These are phyloP conservation scores for Acipenser transmontanus DNA, from an alignment of 2,797 vertebrate genomes.

Conservation along the genomic window DNA sequence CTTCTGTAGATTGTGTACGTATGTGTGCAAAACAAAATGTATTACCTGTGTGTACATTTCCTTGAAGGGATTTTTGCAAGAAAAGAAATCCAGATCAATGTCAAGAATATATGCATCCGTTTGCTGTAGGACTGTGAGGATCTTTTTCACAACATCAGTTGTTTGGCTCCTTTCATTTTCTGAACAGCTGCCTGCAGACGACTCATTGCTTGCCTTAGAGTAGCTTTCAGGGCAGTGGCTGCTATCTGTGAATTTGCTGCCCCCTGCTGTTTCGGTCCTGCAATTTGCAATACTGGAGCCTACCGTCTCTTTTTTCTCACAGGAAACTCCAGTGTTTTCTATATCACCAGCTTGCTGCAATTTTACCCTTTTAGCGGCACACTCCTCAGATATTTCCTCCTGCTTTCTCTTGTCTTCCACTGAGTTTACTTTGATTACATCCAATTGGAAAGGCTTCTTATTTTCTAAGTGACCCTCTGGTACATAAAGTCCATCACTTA, in stretches of 20 bases:
- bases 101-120: slow-evolving; percentile 77
- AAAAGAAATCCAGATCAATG: slow-evolving; percentile 95
- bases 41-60: slow-evolving; percentile 88
- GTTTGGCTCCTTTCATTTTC: slow-evolving; percentile 37
- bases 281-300: not conserved
- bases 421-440: slow-evolving; percentile 71
- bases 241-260: slow-evolving; percentile 23
- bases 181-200: slow-evolving; percentile 21
- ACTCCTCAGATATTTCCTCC: slow-evolving; percentile 24
- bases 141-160: slow-evolving; percentile 36
- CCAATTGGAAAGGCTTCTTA: slow-evolving; percentile 66
- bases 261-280: slow-evolving; percentile 35
- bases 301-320: too few relatives aligned
- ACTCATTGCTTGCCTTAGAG: slow-evolving; percentile 17
- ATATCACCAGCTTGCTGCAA: slow-evolving; percentile 13
- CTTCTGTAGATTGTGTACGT: too few relatives aligned
- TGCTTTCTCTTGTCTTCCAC: slow-evolving; percentile 23
- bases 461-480: slow-evolving; percentile 80
- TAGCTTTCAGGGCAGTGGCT: not conserved
- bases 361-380: slow-evolving; percentile 61
- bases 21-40: too few relatives aligned
- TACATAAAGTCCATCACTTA: slow-evolving; percentile 92
- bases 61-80: slow-evolving; percentile 96
- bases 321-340: not conserved
- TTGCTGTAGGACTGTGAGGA: slow-evolving; percentile 55